phyloP scores from a whole-genome alignment of 2,113 vertebrate genomes.

The Phrynosoma platyrhinos region DNA sequence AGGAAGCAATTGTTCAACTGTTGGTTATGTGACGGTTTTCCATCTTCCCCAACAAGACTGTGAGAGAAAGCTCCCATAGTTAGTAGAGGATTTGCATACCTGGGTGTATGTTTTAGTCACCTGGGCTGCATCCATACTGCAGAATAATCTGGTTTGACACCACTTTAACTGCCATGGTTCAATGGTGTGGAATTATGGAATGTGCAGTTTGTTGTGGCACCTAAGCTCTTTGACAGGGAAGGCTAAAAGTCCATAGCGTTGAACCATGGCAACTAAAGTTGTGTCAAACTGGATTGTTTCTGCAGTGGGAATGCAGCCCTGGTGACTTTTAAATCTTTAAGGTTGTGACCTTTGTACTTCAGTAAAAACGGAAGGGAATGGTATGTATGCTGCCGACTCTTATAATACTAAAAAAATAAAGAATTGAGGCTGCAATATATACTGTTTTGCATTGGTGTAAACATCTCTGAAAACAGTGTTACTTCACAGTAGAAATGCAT shows the following conservation, averaged over 20 bases:
- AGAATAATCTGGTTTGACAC: not conserved
- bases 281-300: not conserved
- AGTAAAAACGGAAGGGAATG: not conserved
- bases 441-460: not conserved
- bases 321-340: not conserved
- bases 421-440: not conserved
- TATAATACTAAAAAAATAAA: slow-evolving; percentile 17
- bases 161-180: too few relatives aligned
- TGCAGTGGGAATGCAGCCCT: not conserved
- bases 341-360: not conserved
- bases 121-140: not conserved
- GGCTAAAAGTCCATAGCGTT: too few relatives aligned
- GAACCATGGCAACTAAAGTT: too few relatives aligned
- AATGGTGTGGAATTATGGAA: too few relatives aligned
- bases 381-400: not conserved
- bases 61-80: too few relatives aligned
- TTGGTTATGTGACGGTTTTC: too few relatives aligned
- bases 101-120: not conserved
- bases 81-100: too few relatives aligned
- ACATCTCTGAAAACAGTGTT: not conserved
- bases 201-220: too few relatives aligned
- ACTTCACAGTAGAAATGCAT: not conserved
- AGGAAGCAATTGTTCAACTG: too few relatives aligned
- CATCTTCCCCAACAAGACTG: too few relatives aligned
- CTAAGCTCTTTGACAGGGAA: too few relatives aligned